Base-by-base conservation (phyloP, 2,113 vertebrate species). In the Colossoma macropomum region DNA sequence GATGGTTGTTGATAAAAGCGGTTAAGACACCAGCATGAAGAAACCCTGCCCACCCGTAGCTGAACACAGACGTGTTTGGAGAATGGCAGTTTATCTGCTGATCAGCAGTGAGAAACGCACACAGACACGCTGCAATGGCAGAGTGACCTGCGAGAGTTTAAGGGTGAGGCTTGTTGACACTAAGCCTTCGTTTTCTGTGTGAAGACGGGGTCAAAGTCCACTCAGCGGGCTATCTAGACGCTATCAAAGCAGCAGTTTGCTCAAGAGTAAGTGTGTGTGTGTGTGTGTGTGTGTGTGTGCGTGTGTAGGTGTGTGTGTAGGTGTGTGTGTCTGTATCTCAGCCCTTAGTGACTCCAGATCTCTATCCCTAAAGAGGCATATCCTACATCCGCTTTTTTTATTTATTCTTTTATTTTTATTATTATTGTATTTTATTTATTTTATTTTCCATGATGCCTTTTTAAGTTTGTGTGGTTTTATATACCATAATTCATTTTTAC, bases 21-120 rank as follows among this genome's bases (percentile, higher is more conserved):
- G 12, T 60, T 34, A 38, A 71, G 45, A 15, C 54, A 66, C 45
- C 54, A 62, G 77, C 79, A 81, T 85, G 41, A 77, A 63, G 27
- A 13, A 54, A 17, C 16, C 50, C 15, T 10, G 34, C 25, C 30
- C 52, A 45, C 59, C 16, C 78, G 10, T 34, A 63, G 13, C 34
- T 25, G 72, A 81, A 32, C 30, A 77, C 45, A 77, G 71, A 69
- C 79, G n/a, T 62, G 12, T 25, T 27, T n/a, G n/a, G n/a, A n/a
- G n/a, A n/a, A n/a, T n/a, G n/a, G n/a, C n/a, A n/a, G n/a, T n/a
- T n/a, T n/a, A 45, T 45, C 41, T 45, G 34, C 7, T 25, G 10
- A 2, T 23, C 13, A 8, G 21, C 9, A 19, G 60, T n/a, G 15
- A 62, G 19, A 74, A 15, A 10, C 25, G 23, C 21, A 32, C 59